Evolutionary conservation across 1,140 invertebrate genomes (phyloP).

Genomic region (Melitaea cinxia): DNA sequence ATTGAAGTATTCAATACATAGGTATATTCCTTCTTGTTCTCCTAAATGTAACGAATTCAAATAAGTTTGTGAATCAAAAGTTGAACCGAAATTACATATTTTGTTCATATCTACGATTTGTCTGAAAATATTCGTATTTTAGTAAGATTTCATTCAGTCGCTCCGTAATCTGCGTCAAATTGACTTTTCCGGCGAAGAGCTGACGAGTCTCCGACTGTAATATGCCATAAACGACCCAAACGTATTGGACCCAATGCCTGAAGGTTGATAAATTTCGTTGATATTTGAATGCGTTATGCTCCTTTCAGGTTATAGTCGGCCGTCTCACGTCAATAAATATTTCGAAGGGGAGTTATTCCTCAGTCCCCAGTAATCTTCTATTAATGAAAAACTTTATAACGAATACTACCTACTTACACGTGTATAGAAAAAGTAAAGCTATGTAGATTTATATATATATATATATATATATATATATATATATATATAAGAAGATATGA

Average conservation of each 20-base stretch:
- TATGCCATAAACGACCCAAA: slow-evolving; percentile 77
- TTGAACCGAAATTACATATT: slow-evolving; percentile 34
- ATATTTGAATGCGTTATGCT: slow-evolving; percentile 79
- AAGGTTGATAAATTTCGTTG: slow-evolving; percentile 75
- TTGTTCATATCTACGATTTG: slow-evolving; percentile 57
- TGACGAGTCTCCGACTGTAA: slow-evolving; percentile 72
- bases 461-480: no score
- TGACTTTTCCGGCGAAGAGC: slow-evolving; percentile 69
- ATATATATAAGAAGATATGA: no score
- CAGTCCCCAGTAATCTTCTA: slow-evolving; percentile 50
- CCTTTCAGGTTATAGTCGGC: slow-evolving; percentile 59
- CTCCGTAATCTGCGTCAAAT: slow-evolving; percentile 74
- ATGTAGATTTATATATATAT: no score
- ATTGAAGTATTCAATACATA: no score
- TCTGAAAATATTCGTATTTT: slow-evolving; percentile 62
- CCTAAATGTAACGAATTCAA: slow-evolving; percentile 12
- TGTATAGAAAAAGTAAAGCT: no score
- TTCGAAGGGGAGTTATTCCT: slow-evolving; percentile 48
- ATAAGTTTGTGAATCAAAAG: slow-evolving; percentile 17
- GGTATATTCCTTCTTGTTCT: slow-evolving; percentile 10
- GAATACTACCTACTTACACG: neutral
- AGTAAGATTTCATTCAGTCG: slow-evolving; percentile 63
- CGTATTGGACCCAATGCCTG: slow-evolving; percentile 70
- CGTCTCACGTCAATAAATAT: slow-evolving; percentile 65
- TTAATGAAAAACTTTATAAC: slow-evolving; percentile 51